Conservation (phyloP, 2,113 vertebrate genomes). For the Ochotona princeps region DNA sequence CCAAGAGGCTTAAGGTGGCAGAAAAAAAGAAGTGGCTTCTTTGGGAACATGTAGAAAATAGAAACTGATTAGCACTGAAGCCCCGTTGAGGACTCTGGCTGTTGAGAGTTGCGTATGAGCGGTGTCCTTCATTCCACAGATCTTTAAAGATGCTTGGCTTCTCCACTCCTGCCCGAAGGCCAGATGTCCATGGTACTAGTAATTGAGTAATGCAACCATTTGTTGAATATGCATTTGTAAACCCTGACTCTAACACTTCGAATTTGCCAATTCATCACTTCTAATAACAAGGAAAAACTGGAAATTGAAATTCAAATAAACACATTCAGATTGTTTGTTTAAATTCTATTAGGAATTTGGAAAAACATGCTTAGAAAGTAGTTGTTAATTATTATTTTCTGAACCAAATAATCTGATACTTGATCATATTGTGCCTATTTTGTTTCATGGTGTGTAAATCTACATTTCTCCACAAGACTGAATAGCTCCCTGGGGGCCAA, state of each 20-base stretch:
- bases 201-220: background rate
- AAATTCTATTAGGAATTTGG: constrained; percentile 4
- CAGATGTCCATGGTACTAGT: background rate
- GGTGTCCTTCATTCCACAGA: background rate
- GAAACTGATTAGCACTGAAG: background rate
- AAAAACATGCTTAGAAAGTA: background rate
- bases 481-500: background rate
- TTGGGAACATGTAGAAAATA: constrained; percentile 10
- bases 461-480: background rate
- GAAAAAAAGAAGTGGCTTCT: background rate
- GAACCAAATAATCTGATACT: background rate
- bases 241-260: background rate
- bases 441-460: constrained; percentile 21
- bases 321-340: constrained; percentile 15
- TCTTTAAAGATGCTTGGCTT: background rate
- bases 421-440: constrained; percentile 7
- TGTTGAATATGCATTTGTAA: background rate
- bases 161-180: background rate
- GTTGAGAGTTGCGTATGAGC: background rate
- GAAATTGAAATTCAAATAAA: constrained; percentile 36
- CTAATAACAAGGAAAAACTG: background rate
- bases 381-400: constrained; percentile 47
- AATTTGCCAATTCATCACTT: background rate
- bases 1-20: background rate
- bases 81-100: background rate